Base-by-base conservation (phyloP, 2,113 vertebrate species). In the Gnathonemus echidnorhynchus region DNA sequence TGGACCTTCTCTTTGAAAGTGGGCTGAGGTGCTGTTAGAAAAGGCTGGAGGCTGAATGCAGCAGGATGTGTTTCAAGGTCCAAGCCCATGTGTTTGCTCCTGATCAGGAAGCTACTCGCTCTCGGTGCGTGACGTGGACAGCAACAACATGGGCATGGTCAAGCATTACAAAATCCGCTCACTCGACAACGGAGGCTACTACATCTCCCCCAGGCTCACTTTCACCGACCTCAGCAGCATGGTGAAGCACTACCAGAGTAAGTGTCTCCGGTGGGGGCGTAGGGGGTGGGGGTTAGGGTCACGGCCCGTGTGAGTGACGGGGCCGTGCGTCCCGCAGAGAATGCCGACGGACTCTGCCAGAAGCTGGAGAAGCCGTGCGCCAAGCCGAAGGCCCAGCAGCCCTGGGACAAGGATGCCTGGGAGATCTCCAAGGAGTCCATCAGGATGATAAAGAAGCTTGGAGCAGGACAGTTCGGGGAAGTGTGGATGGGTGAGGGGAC, bases 351-450 rank as follows among this genome's bases (percentile, higher is more conserved):
- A 0, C 94, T 99, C 24, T 99, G 98, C 92, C 95, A 97, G 91
- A 98, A 96, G 91, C 45, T 99, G 91, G 98, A 98, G n/a, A 97
- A 95, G 89, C 92, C 96, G 0, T 99, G 98, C 88, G 95, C 96
- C 15, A 97, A 97, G 90, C 97, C 97, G 58, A 97, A 98, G 92
- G 98, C 97, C 86, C 97, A 99, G 93, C 98, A 98, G 91, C 98
- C 98, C 0, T 99, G 98, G 98, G 97, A 98, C 92, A 99, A 99
- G 94, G 98, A 99, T 24, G 98, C 98, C 0, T 99, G 98, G 98
- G 98, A 99, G 92, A 98, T 99, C 92, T 96, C 98, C 56, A 96
- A 99, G 66, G 97, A 99, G 35, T 98, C 98, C 0, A 98, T 99
- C 84, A 99, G 97, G 91, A 94, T 99, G 96, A 95, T 98, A 94